Base-by-base conservation (phyloP, 2,888 invertebrate genomes). In the Aleiodes alternator region DNA sequence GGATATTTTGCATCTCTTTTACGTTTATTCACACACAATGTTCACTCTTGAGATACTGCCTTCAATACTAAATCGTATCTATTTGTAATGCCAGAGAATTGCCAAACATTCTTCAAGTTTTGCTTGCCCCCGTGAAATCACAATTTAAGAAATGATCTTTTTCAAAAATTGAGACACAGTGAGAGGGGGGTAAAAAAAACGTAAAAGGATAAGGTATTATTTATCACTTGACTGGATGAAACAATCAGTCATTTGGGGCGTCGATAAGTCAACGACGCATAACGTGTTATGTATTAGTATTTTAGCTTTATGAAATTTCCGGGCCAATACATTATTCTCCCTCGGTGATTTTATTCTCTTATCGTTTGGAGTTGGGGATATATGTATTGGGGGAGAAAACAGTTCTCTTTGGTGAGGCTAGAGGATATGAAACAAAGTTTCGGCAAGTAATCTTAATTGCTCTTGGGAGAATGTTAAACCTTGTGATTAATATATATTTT, bases 1-100 rank as follows among this genome's bases (percentile, higher is more conserved):
- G 31, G 69, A 64, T 43, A 64, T 64, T 64, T 64, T 64, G 43
- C 64, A 64, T 64, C 64, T 48, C 64, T 64, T 59, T 64, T 64
- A 43, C 64, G 64, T 14, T 48, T 64, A 23, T 48, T 64, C 48
- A 43, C 43, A 43, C 43, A 43, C 43, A 43, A 11, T 7, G 43
- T 14, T 14, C 53, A 14, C 3, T n/a, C 11, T 53, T 53, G 16
- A 14, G 11, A 53, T 53, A 53, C 53, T 43, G 11, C 9, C 43
- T 43, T 43, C 43, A 43, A 43, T 43, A 43, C 43, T 43, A 43
- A 43, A 43, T 43, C 43, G 43, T 3, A 43, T 43, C 7, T 43
- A 43, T 43, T 43, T 9, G 9, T 43, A 43, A 43, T 43, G 43
- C 43, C 43, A 43, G 7, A 7, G 43, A 43, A 43, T 43, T 43